Base-by-base conservation (phyloP, 2,888 invertebrate species). In the Exephanes ischioxanthus region DNA sequence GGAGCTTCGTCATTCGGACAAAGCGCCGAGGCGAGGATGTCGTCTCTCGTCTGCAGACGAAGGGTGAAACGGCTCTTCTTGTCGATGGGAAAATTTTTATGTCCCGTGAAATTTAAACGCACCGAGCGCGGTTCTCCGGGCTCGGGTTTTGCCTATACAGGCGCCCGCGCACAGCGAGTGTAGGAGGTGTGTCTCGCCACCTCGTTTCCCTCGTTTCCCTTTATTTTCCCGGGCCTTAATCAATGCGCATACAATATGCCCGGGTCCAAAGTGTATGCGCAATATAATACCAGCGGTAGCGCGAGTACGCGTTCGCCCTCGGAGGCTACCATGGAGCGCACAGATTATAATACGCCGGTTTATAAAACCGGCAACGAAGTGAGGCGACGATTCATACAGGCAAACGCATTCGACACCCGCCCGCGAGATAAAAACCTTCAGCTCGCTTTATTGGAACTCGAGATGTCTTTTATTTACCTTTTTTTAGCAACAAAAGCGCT, bases 401-500 rank as follows among this genome's bases (percentile, higher is more conserved):
- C 19, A 67, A 78, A 81, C 80, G 80, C 81, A 90, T 87, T 87
- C 87, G 91, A 91, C 91, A 91, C 90, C 91, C 90, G 88, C 90
- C 83, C 81, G 72, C 72, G 79, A 53, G 80, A 83, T 67, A 67
- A 41, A 67, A 72, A 83, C 71, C 73, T 72, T 75, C 72, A 33
- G 58, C 71, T 68, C 78, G 61, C 73, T 86, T 82, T 86, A 80
- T 82, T 84, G 80, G 78, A 87, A 87, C 72, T 80, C 82, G 86
- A 87, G 82, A 85, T 84, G 79, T 79, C 82, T 63, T 85, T 83
- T 22, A 58, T 71, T 30, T 67, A 41, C 14, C 48, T 66, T 83
- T 51, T 77, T 53, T 77, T 53, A 73, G 75, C 71, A 75, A 84
- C 84, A 84, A 77, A 77, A 83, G 83, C 73, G 41, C 61, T 55